A percentile compares a stretch with the other conserved stretches of the same genome.
phyloP scores from a whole-genome alignment of 2,888 invertebrate species.

The Epistrophe eligans region DNA sequence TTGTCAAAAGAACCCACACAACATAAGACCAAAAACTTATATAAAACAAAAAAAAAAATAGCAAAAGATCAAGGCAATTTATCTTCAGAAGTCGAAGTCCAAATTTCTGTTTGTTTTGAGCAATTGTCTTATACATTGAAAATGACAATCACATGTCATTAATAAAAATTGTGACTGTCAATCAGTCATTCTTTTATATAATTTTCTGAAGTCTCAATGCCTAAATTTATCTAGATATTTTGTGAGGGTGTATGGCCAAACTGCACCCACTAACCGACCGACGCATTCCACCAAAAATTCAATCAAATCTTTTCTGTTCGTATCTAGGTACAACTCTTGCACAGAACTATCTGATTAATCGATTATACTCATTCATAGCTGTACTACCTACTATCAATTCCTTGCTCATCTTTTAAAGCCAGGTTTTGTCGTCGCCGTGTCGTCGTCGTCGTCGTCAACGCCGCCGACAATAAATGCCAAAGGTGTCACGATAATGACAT shows the following conservation, averaged over 20 bases:
- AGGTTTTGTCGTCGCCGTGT: not conserved
- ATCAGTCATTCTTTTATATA: constrained; percentile 30
- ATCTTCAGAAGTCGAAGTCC: not conserved
- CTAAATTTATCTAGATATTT: constrained; percentile 12
- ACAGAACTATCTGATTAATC: constrained; percentile 40
- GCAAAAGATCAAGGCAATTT: not conserved
- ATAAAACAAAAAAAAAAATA: not conserved
- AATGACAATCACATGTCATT: constrained; percentile 8
- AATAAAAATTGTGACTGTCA: constrained; percentile 23
- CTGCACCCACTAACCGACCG: constrained; percentile 52
- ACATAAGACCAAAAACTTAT: not conserved
- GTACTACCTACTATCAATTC: constrained; percentile 8
- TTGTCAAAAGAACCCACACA: not conserved
- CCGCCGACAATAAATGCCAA: constrained; percentile 22
- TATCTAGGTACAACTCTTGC: not conserved
- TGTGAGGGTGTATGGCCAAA: constrained; percentile 14
- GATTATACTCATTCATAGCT: not conserved
- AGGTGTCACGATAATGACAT: constrained; percentile 55
- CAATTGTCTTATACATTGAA: not conserved
- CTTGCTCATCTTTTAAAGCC: constrained; percentile 40
- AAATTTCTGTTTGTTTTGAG: constrained; percentile 20
- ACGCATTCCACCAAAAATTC: constrained; percentile 38
- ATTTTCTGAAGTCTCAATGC: constrained; percentile 26
- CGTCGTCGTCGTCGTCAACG: not conserved
- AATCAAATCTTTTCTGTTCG: constrained; percentile 16